A percentile compares a stretch with the other conserved stretches of the same genome.
Evolutionary conservation across 2,888 invertebrate species (phyloP).

Genomic region (Clunio marinus): DNA sequence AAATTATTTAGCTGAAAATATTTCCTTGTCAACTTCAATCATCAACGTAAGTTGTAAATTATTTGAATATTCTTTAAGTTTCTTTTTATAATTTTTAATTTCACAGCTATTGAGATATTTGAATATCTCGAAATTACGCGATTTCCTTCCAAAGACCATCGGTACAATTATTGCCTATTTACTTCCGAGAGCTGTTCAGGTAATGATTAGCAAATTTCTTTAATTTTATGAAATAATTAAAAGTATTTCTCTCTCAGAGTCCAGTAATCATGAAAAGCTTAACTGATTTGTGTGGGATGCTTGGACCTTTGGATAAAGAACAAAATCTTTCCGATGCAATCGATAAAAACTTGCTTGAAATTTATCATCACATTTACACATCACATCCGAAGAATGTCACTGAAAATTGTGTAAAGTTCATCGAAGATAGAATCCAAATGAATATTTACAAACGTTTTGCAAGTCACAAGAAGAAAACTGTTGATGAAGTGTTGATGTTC

Average conservation of each 20-base stretch:
- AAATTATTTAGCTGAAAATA: background rate
- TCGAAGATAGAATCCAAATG: background rate
- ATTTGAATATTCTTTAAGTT: no score
- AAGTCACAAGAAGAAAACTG: constrained; percentile 46
- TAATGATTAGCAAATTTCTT: constrained; percentile 43
- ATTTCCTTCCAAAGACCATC: background rate
- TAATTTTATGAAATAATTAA: constrained; percentile 40
- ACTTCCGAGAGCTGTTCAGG: background rate
- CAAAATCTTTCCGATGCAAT: background rate
- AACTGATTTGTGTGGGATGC: no score
- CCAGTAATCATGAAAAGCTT: no score
- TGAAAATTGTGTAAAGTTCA: constrained; percentile 40
- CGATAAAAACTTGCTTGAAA: background rate
- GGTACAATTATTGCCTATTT: background rate
- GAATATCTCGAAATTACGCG: background rate
- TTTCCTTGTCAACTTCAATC: background rate
- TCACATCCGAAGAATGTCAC: background rate
- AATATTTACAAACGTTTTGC: no score
- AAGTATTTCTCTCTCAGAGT: no score
- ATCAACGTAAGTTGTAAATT: constrained; percentile 2
- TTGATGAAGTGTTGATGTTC: constrained; percentile 49
- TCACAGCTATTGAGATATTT: background rate
- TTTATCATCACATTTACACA: background rate
- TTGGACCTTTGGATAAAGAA: no score
- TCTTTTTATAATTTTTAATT: no score